Evolutionary conservation across 2,113 vertebrate genomes (phyloP).

Genomic region (Erinaceus europaeus): DNA sequence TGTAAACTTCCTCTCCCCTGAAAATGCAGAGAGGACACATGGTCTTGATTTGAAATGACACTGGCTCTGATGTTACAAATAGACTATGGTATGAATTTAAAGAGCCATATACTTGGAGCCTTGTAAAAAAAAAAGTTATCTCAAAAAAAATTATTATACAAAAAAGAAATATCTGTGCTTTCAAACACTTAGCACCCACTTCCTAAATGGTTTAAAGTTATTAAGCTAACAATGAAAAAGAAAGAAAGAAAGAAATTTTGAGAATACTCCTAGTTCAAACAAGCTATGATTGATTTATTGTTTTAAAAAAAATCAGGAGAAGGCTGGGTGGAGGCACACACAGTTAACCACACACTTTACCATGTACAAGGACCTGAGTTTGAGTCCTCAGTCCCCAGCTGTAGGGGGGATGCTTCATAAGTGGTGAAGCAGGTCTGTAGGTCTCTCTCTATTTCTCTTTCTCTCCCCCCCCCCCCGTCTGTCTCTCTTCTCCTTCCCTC

Average conservation of each 20-base stretch:
- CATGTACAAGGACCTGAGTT: too few species aligned
- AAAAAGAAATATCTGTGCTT: not conserved
- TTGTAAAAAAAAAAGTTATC: too few species aligned
- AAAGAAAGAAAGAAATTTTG: too few species aligned
- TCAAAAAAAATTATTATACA: not conserved
- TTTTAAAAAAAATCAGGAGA: constrained; percentile 33
- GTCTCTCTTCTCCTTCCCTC: too few species aligned
- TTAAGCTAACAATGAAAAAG: not conserved
- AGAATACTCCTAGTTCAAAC: too few species aligned
- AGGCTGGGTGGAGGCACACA: too few species aligned
- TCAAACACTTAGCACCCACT: not conserved
- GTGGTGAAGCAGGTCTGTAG: too few species aligned
- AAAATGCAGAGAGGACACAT: not conserved
- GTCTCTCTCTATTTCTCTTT: too few species aligned
- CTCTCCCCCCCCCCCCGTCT: too few species aligned
- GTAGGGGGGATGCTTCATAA: too few species aligned
- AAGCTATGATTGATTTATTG: not conserved
- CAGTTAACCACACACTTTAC: too few species aligned
- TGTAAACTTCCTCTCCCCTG: not conserved
- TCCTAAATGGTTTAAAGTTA: not conserved
- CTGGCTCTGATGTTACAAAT: not conserved
- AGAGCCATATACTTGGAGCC: not conserved
- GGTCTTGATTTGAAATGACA: constrained; percentile 24
- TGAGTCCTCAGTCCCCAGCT: too few species aligned
- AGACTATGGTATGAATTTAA: not conserved